Evolutionary conservation across 2,113 vertebrate genomes (phyloP), one percentile per base, ranked within the genome.

Genomic region (Dipodomys ordii): DNA sequence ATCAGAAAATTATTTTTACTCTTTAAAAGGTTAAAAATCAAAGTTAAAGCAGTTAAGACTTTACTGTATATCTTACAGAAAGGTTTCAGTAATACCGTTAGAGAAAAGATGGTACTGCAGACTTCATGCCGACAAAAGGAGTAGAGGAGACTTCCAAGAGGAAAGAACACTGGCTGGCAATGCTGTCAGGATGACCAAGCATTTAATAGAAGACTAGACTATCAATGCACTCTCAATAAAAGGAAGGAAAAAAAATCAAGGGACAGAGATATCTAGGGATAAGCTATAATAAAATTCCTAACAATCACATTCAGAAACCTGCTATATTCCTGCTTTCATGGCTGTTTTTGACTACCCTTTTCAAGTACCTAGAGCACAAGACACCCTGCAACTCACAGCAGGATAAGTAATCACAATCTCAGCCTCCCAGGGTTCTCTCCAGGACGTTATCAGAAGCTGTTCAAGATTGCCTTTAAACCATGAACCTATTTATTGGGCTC

Each of bases 1-100:
- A 88, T 71, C 80, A 78, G 65, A 9, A 64, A 65, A 23, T 39
- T 79, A 71, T 35, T 18, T 67, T 49, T 7, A 77, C 35, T 73
- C 28, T 60, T 85, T 62, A 85, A 84, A 69, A 64, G 12, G 39
- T 78, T 91, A 90, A 90, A 53, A 87, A 72, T 83, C n/a, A 82
- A 82, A 87, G 68, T 39, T 62, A 73, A 74, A 76, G 62, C 28
- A 79, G 13, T 35, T 76, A 79, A 78, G 49, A 86, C 18, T 22
- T 6, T 60, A 72, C 22, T 25, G 68, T 18, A 79, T 28, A 32
- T 62, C 19, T 11, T 53, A 79, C 46, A 57, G 53, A 65, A 30
- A 11, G 27, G 27, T 49, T 25, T 25, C 35, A 88, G 67, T 22
- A 74, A 20, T 39, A 60, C 7, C 46, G 67, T 53, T 83, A 89